Evolutionary conservation across 2,113 vertebrate species (phyloP).

Genomic region (Dicentrarchus labrax): DNA sequence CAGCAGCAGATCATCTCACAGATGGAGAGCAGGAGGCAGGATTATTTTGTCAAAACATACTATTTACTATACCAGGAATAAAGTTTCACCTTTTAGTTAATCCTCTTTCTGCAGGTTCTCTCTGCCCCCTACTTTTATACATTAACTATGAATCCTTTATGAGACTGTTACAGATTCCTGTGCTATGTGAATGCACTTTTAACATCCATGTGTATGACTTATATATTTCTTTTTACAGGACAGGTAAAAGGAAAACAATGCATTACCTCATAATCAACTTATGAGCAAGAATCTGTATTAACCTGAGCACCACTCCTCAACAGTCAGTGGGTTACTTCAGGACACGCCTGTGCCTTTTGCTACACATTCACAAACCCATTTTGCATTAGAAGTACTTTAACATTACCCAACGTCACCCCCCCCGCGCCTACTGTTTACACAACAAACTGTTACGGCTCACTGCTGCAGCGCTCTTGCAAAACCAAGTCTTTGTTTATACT

Average conservation of each 20-base stretch:
- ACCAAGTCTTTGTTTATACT: neutral
- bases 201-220: neutral
- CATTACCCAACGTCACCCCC: neutral
- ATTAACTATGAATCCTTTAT: constrained; percentile 4
- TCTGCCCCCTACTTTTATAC: neutral
- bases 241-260: neutral
- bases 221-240: neutral
- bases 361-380: neutral
- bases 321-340: neutral
- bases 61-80: neutral
- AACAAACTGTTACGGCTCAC: neutral
- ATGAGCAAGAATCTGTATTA: neutral
- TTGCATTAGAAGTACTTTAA: constrained; percentile 6
- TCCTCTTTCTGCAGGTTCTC: neutral
- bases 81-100: neutral
- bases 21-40: neutral
- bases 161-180: neutral
- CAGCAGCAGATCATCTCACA: too few relatives aligned
- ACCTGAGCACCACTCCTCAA: neutral
- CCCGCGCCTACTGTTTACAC: constrained; percentile 12
- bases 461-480: neutral
- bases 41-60: neutral
- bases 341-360: neutral
- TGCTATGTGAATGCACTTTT: neutral
- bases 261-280: neutral